Evolutionary conservation across 2,888 invertebrate genomes (phyloP).

Genomic region (Cryptosula pallasiana): DNA sequence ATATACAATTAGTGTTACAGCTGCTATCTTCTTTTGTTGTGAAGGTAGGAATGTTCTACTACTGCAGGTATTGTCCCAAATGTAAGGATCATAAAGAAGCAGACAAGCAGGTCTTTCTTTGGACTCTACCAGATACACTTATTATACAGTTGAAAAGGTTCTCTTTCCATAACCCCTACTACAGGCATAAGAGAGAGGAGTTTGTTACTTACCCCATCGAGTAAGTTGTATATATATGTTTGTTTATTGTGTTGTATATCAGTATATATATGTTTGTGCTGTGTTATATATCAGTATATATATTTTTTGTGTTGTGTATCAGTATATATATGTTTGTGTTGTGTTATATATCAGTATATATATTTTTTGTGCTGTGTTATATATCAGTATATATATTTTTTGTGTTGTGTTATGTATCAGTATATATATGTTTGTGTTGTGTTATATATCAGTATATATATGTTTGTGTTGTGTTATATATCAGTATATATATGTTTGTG

Average conservation of each 20-base stretch:
- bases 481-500: slow-evolving; percentile 29
- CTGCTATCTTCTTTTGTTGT: no score
- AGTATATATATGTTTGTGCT: not conserved
- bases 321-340: no score
- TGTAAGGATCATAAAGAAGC: slow-evolving; percentile 61
- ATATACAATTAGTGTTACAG: no score
- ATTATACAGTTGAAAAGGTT: slow-evolving; percentile 61
- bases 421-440: no score
- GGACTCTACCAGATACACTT: slow-evolving; percentile 59
- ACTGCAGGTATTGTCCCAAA: slow-evolving; percentile 56
- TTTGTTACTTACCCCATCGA: slow-evolving; percentile 57
- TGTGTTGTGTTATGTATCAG: slow-evolving; percentile 26
- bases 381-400: slow-evolving; percentile 29
- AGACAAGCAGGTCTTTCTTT: slow-evolving; percentile 61
- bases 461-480: not conserved
- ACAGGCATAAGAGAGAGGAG: slow-evolving; percentile 60
- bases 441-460: not conserved
- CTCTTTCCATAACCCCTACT: slow-evolving; percentile 57
- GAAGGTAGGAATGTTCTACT: no score
- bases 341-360: no score
- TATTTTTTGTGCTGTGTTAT: not conserved
- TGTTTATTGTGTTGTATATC: no score
- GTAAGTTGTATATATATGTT: slow-evolving; percentile 29
- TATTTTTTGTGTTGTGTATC: not conserved
- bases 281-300: slow-evolving; percentile 28